These are phyloP conservation scores for Hycleus cichorii DNA, from an alignment of 1,140 invertebrate genomes.

Conservation along the genomic window DNA sequence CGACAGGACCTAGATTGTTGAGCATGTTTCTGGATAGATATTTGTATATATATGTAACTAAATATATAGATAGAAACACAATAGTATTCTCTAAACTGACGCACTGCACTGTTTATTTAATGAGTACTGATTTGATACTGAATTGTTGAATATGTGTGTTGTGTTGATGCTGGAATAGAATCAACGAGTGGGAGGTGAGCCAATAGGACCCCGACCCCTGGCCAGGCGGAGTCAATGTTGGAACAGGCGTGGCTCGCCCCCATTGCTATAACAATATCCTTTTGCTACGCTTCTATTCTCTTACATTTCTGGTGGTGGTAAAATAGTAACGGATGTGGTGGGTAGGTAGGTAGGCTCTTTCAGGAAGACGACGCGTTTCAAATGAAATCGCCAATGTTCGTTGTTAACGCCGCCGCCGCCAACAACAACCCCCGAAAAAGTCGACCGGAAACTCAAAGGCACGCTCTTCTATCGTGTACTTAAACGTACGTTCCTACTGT, in stretches of 20 bases:
- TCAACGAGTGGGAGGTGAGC: conserved; percentile 28
- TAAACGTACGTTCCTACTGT: neutral
- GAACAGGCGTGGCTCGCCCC: conserved; percentile 24
- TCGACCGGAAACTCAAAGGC: conserved; percentile 14
- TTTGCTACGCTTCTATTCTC: no score
- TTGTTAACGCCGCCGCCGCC: neutral
- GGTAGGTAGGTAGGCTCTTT: neutral
- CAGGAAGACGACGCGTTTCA: no score
- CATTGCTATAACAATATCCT: conserved; percentile 17
- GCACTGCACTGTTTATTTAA: conserved; percentile 44
- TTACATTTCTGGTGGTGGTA: no score
- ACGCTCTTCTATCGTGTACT: neutral
- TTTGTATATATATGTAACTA: neutral
- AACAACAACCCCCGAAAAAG: neutral
- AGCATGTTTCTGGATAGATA: conserved; percentile 33
- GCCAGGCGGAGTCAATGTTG: conserved; percentile 22
- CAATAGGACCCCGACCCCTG: conserved; percentile 30
- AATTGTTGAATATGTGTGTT: conserved; percentile 39
- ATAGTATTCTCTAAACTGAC: conserved; percentile 30
- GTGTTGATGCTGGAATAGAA: conserved; percentile 31
- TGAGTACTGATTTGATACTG: conserved; percentile 45
- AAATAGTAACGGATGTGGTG: neutral
- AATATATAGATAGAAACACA: conserved; percentile 2
- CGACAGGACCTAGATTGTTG: conserved; percentile 41
- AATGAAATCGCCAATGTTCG: neutral